Base-by-base conservation (phyloP, 2,888 invertebrate genomes). In the Pristionchus fissidentatus region DNA sequence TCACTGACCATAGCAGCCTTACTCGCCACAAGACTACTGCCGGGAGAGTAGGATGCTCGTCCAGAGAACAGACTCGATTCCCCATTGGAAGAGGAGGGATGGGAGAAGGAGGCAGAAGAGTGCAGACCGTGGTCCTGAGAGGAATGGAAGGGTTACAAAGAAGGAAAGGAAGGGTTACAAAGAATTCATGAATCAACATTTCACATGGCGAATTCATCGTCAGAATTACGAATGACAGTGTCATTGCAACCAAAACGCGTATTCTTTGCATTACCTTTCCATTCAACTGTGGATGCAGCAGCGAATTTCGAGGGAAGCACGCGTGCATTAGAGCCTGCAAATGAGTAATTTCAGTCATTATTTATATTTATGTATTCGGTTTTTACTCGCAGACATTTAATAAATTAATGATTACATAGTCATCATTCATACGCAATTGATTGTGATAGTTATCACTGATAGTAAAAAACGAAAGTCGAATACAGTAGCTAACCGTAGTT, bases 251-350 rank as follows among this genome's bases (percentile, higher is more conserved):
- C 70, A 15, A 70, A 41, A 43, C 26, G n/a, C n/a, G 41, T 66
- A 38, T 26, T 26, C 41, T 70, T 41, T 15, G 26, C 70, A 41
- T 41, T 32, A 32, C 57, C 38, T n/a, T n/a, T 57, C 79, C 79
- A 38, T 79, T 79, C 57, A n/a, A 26, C 60, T 55, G 62, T 43
- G 80, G 62, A 26, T 70, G 70, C 29, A 81, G 60, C 62, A 81
- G 62, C 13, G 60, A 35, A 8, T 62, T 81, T 60, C 80, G 80
- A 26, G 80, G 80, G 62, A 81, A 81, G 80, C 80, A 81, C 26
- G 80, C 80, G 62, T 81, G 80, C 80, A 81, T 81, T 22, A 81
- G 62, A 8, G 80, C 80, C 80, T 81, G 62, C 8, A 81, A 79
- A 0, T 0, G 0, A 38, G 38, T 41, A 41, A 70, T 4, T 70